Base-by-base conservation (phyloP, 2,888 invertebrate genomes). In the Ormyrus labotus region DNA sequence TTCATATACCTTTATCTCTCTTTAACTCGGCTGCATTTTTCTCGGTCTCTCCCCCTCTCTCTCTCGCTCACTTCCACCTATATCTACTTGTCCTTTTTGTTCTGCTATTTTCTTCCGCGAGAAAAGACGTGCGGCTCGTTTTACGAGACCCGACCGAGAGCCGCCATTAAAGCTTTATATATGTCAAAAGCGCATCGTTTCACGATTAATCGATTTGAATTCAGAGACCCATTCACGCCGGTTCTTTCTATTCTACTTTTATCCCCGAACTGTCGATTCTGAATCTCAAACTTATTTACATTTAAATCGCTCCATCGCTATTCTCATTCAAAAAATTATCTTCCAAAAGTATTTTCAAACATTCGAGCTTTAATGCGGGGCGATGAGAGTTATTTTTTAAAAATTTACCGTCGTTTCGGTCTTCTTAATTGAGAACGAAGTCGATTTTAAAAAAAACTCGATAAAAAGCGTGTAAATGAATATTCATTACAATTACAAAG, bases 191-290 rank as follows among this genome's bases (percentile, higher is more conserved):
- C 51, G 65, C 48, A 67, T 58, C 78, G 64, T 50, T 58, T 71
- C 45, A 60, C 60, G 71, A 71, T 71, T 71, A 78, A 78, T 78
- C 77, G 77, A 71, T 65, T 10, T 3, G 34, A 3, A 57, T 64
- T 64, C 6, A 61, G 13, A 7, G 48, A 19, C 10, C 19, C 9
- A 50, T 76, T 69, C 76, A 55, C 55, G 8, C 4, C 9, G 6
- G n/a, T 74, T n/a, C 8, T 58, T 58, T 47, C 13, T 45, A 58
- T 19, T 19, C 19, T 1, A 19, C 19, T 57, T 61, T 61, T 34
- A 19, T 61, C 34, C 61, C 6, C 34, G 19, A 19, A 19, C 19
- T 19, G 19, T 1, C 19, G 19, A 19, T 19, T 19, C 19, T 19
- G 19, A 19, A 19, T 19, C 19, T 19, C 19, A 2, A 2, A 19